Evolutionary conservation across 2,888 invertebrate genomes (phyloP), one percentile per base, ranked within the genome.

Genomic region (Sinodicranocentrus sp.): DNA sequence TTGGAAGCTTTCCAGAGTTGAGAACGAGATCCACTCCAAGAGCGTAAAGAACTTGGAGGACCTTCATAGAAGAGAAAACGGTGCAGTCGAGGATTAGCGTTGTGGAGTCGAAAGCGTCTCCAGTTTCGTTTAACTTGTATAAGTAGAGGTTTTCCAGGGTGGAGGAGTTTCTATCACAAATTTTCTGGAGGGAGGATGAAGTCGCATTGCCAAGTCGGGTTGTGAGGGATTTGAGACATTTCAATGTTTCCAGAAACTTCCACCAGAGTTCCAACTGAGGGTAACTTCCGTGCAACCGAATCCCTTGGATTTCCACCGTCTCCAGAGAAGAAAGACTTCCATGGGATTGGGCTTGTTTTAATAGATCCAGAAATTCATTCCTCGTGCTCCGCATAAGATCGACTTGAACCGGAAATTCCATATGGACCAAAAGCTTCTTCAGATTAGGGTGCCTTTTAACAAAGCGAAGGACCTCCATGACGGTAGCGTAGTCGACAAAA

Each of bases 371-470:
- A 13, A 39, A 39, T 5, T 39, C 39, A 25, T 59, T 59, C 59
- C 59, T 59, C 2, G 1, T 3, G 26, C 25, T 1, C 15, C 19
- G 17, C 5, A 26, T 23, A n/a, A n/a, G n/a, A n/a, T 26, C 26
- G 1, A 76, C 76, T n/a, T 75, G n/a, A 5, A 65, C 28, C 0
- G 76, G 76, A 43, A 67, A 76, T n/a, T 68, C 77, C 67, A 77
- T 68, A 0, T 26, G 17, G 1, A 68, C 13, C 5, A 6, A 68
- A 3, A 77, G 44, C 23, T 77, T 52, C 21, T 26, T 25, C 6
- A 77, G 67, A 43, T 10, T 6, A 0, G 1, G 5, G 23, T 68
- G 67, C 23, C 5, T 8, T 13, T n/a, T 21, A 15, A 68, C 19
- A 68, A 77, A 77, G 0, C 26, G 17, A 1, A 57, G 3, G n/a